Conservation (phyloP, 2,888 invertebrate genomes). For the Morpho helenor region DNA sequence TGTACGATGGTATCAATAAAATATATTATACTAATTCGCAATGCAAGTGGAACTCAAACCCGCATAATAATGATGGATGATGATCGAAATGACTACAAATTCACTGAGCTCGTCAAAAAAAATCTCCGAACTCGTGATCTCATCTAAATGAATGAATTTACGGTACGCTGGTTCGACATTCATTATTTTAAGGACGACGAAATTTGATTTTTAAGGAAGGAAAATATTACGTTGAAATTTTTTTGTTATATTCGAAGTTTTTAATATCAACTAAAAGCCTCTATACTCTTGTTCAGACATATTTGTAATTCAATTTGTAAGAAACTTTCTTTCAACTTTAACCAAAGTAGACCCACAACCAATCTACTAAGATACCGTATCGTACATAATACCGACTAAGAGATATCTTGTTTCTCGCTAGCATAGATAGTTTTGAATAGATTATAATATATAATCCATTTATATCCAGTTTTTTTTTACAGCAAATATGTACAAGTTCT, state of each 20-base stretch:
- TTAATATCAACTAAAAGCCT: constrained; percentile 8
- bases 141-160: background rate
- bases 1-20: too few species aligned
- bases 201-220: constrained; percentile 4
- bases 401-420: too few species aligned
- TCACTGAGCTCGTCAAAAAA: background rate
- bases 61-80: too few species aligned
- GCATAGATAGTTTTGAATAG: too few species aligned
- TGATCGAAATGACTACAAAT: background rate
- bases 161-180: constrained; percentile 2
- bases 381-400: too few species aligned
- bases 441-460: too few species aligned
- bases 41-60: too few species aligned
- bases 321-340: background rate
- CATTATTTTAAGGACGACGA: constrained; percentile 6
- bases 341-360: too few species aligned
- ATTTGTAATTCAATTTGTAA: constrained; percentile 1
- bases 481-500: too few species aligned
- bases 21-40: too few species aligned
- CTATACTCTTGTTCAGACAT: background rate
- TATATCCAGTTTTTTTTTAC: too few species aligned
- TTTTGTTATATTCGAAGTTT: background rate
- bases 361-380: too few species aligned
- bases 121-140: background rate
- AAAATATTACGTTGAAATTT: background rate